Base-by-base conservation (phyloP, 2,888 invertebrate species). In the Boloria selene region DNA sequence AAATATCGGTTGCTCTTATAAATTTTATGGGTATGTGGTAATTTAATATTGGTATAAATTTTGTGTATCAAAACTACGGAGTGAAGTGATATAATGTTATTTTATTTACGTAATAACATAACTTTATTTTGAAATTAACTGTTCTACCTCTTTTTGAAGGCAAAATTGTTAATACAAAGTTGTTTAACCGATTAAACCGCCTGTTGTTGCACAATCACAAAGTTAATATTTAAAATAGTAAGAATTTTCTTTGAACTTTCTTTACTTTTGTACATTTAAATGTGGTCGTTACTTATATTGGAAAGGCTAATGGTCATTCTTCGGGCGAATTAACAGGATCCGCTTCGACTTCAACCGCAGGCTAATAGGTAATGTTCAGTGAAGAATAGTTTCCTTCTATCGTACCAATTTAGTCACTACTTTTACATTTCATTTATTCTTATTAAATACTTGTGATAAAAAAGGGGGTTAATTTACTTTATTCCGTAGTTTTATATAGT, bases 1-100 rank as follows among this genome's bases (percentile, higher is more conserved):
- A 79, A 81, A 79, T 77, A 77, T 53, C 56, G 63, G 50, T 59
- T 13, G 38, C 64, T 58, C 38, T 63, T 63, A 31, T 45, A 63
- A 63, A 55, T 51, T 63, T 63, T 50, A 26, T 22, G 49, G 42
- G 31, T 7, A 55, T 44, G 17, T 42, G 55, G 47, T 63, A 50
- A 63, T 56, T 56, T 54, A 17, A 61, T n/a, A 38, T 47, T 16
- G 6, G 14, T 38, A 7, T 31, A 16, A 53, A 13, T 38, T 10
- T 7, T 17, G 7, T 49, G 49, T 50, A 50, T 1, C 13, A 3
- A 31, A 38, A 10, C 7, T 38, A 38, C 10, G 31, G 10, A 10
- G 31, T 38, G 7, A 38, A 10, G 10, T 38, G 10, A 10, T 31
- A 10, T 10, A 38, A 38, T 10, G 31, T 38, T 38, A 10, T 0